Evolutionary conservation across 2,888 invertebrate species (phyloP), one percentile per base, ranked within the genome.

Genomic region (Chrysopilus asiliformis): DNA sequence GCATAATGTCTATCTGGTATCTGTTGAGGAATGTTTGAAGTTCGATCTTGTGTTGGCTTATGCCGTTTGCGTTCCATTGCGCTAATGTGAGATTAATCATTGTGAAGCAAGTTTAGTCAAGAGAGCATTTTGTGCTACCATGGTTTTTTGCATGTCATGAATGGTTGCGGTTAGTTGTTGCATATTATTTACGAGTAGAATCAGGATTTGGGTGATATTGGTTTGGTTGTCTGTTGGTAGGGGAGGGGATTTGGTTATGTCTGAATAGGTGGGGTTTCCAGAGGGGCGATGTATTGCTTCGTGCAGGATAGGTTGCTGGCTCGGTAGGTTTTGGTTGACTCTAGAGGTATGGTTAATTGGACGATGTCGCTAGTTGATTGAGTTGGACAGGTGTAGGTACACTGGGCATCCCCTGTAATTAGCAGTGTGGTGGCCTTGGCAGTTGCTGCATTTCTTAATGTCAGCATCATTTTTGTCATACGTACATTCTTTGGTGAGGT

Each of bases 21-120:
- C 16, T 24, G 10, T 10, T 15, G 10, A 36, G 15, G 19, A 25
- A 31, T 17, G 15, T 12, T 36, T 22, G 13, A 12, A 31, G 10
- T 22, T 29, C 16, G 10, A 30, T 19, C 17, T 19, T 36, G 14
- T 30, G 15, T 36, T 29, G 20, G 22, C n/a, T 30, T 20, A 29
- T n/a, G 1, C 36, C 36, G 31, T 30, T 36, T 20, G 36, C 36
- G 6, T 36, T 36, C 36, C 30, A 30, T 14, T 32, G 19, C 8
- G 32, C n/a, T 12, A 32, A 8, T 19, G 12, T 32, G n/a, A 32
- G 4, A 4, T 14, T 7, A 9, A 9, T 28, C 13, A 28, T 28
- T n/a, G n/a, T n/a, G n/a, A n/a, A 9, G 13, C 10, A 15, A 28
- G 4, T 28, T 12, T 8, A 9, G 9, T 13, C 16, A 28, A 13